phyloP scores from a whole-genome alignment of 2,888 invertebrate genomes.

The Tuberolachnus salignus region DNA sequence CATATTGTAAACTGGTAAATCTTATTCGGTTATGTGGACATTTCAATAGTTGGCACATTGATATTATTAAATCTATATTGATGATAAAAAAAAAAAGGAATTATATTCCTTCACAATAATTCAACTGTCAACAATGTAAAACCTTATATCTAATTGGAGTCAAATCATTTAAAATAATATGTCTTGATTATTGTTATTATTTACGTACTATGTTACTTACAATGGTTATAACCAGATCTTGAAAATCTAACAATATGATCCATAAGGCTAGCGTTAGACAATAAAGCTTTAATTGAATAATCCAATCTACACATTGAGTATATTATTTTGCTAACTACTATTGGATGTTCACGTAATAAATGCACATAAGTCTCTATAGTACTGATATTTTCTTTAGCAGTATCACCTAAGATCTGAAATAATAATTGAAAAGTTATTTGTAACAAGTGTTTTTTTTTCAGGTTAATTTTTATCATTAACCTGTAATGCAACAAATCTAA shows the following conservation, averaged over 20 bases:
- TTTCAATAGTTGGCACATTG: conserved; percentile 39
- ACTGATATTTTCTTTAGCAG: not conserved
- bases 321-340: conserved; percentile 29
- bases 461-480: not conserved
- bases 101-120: too few relatives aligned
- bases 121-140: too few relatives aligned
- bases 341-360: conserved; percentile 25
- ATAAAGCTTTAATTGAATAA: not conserved
- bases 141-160: too few relatives aligned
- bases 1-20: not conserved
- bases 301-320: conserved; percentile 20
- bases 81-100: not conserved
- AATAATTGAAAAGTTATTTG: not conserved
- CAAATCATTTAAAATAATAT: not conserved
- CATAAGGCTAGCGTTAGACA: not conserved
- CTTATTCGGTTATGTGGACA: conserved; percentile 11
- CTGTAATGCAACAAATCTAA: not conserved
- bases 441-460: not conserved
- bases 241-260: conserved; percentile 14
- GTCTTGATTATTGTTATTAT: not conserved
- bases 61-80: conserved; percentile 33
- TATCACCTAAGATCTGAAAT: conserved; percentile 42
- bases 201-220: conserved; percentile 37
- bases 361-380: conserved; percentile 17
- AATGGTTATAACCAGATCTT: conserved; percentile 36